Evolutionary conservation across 2,888 invertebrate species (phyloP).

Genomic region (Latheticus oryzae): DNA sequence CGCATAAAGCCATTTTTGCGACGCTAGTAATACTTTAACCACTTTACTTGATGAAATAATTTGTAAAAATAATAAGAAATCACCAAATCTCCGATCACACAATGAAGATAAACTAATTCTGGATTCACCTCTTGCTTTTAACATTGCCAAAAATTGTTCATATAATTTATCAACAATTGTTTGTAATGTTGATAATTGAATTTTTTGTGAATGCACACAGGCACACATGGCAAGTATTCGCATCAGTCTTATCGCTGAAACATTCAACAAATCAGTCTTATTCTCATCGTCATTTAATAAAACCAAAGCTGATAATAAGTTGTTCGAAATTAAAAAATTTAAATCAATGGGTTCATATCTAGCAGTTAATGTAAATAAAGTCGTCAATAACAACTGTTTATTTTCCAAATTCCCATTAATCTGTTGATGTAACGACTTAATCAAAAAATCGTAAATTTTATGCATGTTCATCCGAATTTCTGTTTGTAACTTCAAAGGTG

Average conservation of each 20-base stretch:
- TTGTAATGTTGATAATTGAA: conserved; percentile 66
- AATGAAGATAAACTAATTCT: conserved; percentile 16
- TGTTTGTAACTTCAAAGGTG: conserved; percentile 66
- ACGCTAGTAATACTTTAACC: conserved; percentile 66
- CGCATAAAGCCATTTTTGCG: conserved; percentile 68
- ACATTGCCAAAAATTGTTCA: conserved; percentile 62
- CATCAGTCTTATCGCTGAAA: conserved; percentile 68
- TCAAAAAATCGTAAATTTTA: conserved; percentile 66
- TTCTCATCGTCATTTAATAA: conserved; percentile 55
- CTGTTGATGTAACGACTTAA: conserved; percentile 64
- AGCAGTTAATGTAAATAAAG: conserved; percentile 70
- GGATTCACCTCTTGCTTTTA: conserved; percentile 32
- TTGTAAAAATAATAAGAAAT: conserved; percentile 69
- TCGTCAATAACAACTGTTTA: conserved; percentile 66
- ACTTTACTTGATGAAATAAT: conserved; percentile 66
- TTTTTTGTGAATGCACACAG: conserved; percentile 67
- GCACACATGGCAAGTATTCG: conserved; percentile 70
- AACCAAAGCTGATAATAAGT: conserved; percentile 66
- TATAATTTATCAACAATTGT: conserved; percentile 68
- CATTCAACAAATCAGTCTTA: conserved; percentile 60
- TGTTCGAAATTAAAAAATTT: conserved; percentile 69
- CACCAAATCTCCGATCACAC: conserved; percentile 66
- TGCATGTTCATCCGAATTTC: conserved; percentile 69
- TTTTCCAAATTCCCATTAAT: conserved; percentile 54
- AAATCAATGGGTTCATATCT: conserved; percentile 70